Evolutionary conservation across 2,888 invertebrate genomes (phyloP), one percentile per base, ranked within the genome.

Genomic region (Cyrtodaria siliqua): DNA sequence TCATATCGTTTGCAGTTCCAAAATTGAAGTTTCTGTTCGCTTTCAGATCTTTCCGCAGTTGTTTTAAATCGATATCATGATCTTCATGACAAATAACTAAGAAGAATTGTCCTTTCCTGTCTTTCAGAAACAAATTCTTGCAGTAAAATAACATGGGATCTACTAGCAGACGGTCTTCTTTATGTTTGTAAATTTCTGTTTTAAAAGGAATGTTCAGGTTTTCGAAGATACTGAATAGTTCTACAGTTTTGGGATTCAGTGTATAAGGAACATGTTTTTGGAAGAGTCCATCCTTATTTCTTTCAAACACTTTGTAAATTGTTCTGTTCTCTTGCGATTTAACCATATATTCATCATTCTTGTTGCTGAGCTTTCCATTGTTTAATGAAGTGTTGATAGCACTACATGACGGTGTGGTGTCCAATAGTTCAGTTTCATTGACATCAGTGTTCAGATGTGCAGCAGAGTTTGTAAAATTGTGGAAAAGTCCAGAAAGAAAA

Each of bases 101-200:
- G 61, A 82, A 89, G 57, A 82, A 88, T 29, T 79, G 79, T 16
- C 87, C 86, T 60, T 84, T 85, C 59, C 89, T 61, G 66, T 89
- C 89, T 69, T 88, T 89, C 12, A 89, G 74, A 57, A 89, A 86
- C 8, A 89, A 63, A 56, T 88, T 88, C 64, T 89, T 89, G 63
- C 89, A 88, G 57, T 86, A 88, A 18, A 81, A 78, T 20, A 83
- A 74, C 16, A 79, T 72, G 20, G 63, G 26, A 40, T 76, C 64
- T 0, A 72, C 68, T 20, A 56, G 38, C 3, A 55, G 47, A 14
- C 81, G 55, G 2, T 79, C 42, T 57, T 61, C 33, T 50, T 78
- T 78, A 12, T 72, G 64, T 44, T 63, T 64, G 59, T 85, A 85
- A 2, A 66, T 33, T 44, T 81, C 82, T 3, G 77, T 83, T 38